phyloP scores from a whole-genome alignment of 2,113 vertebrate species.

The Camelus bactrianus region DNA sequence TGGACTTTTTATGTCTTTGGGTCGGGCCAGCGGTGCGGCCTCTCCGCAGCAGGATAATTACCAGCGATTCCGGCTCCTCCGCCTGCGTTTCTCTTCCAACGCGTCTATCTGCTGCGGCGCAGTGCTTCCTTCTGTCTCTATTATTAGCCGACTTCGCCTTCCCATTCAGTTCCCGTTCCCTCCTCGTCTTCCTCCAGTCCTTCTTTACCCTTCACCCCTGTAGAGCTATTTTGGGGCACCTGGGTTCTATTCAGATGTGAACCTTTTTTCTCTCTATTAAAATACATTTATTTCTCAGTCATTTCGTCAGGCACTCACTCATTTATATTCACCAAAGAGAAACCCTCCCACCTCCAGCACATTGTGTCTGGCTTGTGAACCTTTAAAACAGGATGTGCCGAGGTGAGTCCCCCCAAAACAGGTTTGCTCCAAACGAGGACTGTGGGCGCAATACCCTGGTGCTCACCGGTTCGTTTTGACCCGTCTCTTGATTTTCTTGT shows the following conservation, averaged over 20 bases:
- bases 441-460: accelerated
- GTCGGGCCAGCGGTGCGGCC: neutral
- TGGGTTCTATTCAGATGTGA: neutral
- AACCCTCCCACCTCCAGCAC: neutral
- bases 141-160: constrained; percentile 53
- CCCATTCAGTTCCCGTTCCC: neutral
- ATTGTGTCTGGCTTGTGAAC: neutral
- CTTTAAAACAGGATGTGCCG: neutral
- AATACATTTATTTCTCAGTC: neutral
- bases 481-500: neutral
- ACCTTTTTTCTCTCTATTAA: constrained; percentile 10
- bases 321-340: neutral
- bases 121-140: constrained; percentile 73
- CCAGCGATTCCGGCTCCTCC: neutral
- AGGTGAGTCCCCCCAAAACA: neutral
- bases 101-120: constrained; percentile 46
- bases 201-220: neutral
- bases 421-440: neutral
- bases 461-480: accelerated
- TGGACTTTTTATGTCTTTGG: neutral
- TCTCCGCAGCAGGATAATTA: neutral
- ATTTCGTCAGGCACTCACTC: neutral
- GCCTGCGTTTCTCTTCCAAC: constrained; percentile 44
- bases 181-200: neutral
- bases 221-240: neutral